phyloP scores from a whole-genome alignment of 2,797 vertebrate genomes.

The Columba guinea region DNA sequence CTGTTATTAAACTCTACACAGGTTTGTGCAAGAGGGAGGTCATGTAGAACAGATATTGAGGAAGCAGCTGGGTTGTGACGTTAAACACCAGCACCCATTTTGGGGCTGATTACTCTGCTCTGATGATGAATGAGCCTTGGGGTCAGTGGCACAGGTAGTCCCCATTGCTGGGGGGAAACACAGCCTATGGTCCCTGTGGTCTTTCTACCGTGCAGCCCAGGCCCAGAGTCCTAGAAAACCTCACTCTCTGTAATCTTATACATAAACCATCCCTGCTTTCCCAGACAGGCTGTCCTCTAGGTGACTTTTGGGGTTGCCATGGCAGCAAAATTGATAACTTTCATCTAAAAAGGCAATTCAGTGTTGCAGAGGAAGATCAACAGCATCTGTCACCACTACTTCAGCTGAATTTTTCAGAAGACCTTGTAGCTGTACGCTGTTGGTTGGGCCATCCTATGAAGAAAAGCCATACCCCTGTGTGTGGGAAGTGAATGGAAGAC shows the following conservation, averaged over 20 bases:
- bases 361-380: not conserved
- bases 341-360: constrained; percentile 10
- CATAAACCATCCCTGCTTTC: not conserved
- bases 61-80: not conserved
- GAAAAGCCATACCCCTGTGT: not conserved
- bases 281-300: not conserved
- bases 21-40: not conserved
- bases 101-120: not conserved
- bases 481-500: not conserved
- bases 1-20: not conserved
- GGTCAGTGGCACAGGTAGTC: not conserved
- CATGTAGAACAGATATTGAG: rapidly evolving
- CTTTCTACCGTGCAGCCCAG: not conserved
- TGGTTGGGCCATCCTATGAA: not conserved
- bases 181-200: not conserved
- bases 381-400: not conserved
- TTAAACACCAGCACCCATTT: not conserved
- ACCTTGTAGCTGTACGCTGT: not conserved
- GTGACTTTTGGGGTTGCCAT: constrained; percentile 52
- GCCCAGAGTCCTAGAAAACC: not conserved
- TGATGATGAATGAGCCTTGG: not conserved
- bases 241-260: not conserved
- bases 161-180: not conserved
- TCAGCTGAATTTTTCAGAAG: not conserved
- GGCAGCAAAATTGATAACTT: constrained; percentile 51